Conservation (phyloP, 2,888 invertebrate species). For the Drosophila acutilabella region DNA sequence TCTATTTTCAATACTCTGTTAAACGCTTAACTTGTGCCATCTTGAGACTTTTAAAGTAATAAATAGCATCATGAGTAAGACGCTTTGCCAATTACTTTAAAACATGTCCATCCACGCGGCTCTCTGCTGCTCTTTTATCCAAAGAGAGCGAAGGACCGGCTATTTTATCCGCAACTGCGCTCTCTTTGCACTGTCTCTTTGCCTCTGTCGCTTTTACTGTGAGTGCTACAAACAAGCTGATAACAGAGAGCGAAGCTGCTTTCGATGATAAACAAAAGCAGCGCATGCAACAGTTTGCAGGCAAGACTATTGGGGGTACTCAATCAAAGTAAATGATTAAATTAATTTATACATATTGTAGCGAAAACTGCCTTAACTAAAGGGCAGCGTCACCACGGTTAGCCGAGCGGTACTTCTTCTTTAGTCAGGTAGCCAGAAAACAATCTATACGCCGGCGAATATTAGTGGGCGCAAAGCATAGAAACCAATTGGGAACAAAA, state of each 20-base stretch:
- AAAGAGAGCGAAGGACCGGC: constrained; percentile 37
- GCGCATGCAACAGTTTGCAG: constrained; percentile 63
- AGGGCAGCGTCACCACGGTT: no score
- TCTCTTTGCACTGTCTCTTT: not conserved
- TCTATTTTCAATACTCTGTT: constrained; percentile 4
- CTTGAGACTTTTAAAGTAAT: constrained; percentile 3
- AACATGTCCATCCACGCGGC: not conserved
- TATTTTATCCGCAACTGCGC: constrained; percentile 61
- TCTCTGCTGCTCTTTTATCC: constrained; percentile 8
- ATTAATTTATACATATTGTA: not conserved
- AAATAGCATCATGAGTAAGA: constrained; percentile 15
- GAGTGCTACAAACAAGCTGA: constrained; percentile 12
- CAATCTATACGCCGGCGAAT: no score
- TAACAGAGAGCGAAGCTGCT: not conserved
- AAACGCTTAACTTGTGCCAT: constrained; percentile 11
- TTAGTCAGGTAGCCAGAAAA: no score
- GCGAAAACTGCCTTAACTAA: no score
- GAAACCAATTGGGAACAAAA: no score
- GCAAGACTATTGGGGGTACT: constrained; percentile 4
- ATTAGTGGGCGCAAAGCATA: no score
- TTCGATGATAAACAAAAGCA: constrained; percentile 57
- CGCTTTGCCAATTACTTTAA: constrained; percentile 4
- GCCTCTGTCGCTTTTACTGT: not conserved
- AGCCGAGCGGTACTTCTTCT: no score
- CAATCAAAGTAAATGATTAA: not conserved